Percentiles rank a stretch among this genome's conserved stretches.
Evolutionary conservation across 2,113 vertebrate genomes (phyloP).

Genomic region (Falcunculus frontatus): DNA sequence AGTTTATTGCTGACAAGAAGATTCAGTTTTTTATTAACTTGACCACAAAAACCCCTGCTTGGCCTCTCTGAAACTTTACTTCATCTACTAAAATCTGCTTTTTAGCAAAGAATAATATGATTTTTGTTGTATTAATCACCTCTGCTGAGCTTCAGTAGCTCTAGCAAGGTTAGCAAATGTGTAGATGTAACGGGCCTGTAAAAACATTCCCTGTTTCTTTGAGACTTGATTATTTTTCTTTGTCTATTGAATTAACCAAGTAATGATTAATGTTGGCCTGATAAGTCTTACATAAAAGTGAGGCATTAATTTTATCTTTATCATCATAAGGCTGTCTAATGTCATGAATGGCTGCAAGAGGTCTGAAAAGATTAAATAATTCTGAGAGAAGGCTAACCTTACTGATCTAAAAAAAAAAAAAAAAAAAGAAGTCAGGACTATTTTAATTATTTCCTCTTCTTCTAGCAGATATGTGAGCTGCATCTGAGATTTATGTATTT

Average conservation of each 20-base stretch:
- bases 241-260: background rate
- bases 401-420: background rate
- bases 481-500: background rate
- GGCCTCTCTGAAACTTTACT: background rate
- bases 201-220: conserved; percentile 21
- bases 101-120: background rate
- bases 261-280: background rate
- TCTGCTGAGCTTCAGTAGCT: background rate
- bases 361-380: background rate
- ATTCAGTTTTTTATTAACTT: background rate
- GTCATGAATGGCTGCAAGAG: background rate
- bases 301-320: background rate
- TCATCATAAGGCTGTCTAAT: background rate
- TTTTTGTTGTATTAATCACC: background rate
- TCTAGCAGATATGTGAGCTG: background rate
- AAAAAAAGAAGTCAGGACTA: background rate
- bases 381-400: background rate
- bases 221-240: background rate
- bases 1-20: background rate
- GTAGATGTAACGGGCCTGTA: background rate
- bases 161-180: background rate
- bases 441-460: background rate
- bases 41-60: background rate
- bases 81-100: background rate
- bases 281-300: background rate